Evolutionary conservation across 2,888 invertebrate species (phyloP), one percentile per base, ranked within the genome.

Genomic region (Rhorus exstirpatorius): DNA sequence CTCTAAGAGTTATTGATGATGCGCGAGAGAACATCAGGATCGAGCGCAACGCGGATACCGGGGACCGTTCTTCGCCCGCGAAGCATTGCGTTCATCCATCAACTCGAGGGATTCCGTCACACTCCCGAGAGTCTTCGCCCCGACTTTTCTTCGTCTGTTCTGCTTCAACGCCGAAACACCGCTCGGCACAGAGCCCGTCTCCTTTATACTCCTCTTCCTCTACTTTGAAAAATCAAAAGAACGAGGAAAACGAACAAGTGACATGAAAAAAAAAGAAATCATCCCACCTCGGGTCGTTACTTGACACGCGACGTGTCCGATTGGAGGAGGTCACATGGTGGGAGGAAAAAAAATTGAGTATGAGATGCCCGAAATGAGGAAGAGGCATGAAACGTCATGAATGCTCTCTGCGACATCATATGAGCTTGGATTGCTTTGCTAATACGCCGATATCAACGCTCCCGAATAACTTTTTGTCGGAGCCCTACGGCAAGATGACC

Each of bases 1-100:
- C 63, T 24, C 71, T 55, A 67, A 79, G 79, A 81, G 83, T 85
- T 84, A 85, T 85, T 85, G 85, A 85, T 85, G 85, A 85, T 84
- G 60, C 77, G 79, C 75, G 72, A 35, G 71, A 71, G 75, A 79
- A 44, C 74, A 70, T 49, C 65, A 61, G 68, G 70, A 78, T 79
- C 77, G 63, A 44, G 71, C 72, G 74, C 72, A 78, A 80, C 78
- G 75, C 80, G 82, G 83, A 81, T 83, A 65, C 72, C 72, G 81
- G 53, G 75, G 26, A 60, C 76, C 61, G 67, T 53, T 58, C 68
- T 80, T 71, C 68, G 49, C 55, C 19, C 17, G 46, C 71, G 75
- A 77, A 44, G 63, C 75, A 80, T 82, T 78, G 75, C 76, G 74
- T 75, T 80, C 81, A 75, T 84, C 79, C 81, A 82, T 82, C 82